These are phyloP conservation scores for Istiophorus platypterus DNA, from an alignment of 2,113 vertebrate species.

Conservation along the genomic window DNA sequence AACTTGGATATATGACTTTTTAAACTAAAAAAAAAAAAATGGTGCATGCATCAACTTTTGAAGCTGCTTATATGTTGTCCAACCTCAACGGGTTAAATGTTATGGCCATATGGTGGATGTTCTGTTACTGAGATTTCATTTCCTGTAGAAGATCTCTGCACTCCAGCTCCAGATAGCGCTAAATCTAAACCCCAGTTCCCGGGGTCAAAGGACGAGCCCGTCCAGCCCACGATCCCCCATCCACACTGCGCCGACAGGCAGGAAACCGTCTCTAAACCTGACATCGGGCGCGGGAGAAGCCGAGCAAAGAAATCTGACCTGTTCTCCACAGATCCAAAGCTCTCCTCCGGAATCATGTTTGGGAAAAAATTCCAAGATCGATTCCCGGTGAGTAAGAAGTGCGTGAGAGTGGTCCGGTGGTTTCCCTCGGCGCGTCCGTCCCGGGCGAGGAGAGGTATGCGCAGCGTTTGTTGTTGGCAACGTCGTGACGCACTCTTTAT, in stretches of 20 bases:
- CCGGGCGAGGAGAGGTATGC: not conserved
- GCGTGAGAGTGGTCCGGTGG: not conserved
- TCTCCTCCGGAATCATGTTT: conserved; percentile 68
- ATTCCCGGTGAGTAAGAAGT: conserved; percentile 13
- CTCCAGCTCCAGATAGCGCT: not conserved
- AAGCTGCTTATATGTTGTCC: not conserved
- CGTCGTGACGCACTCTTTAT: conserved; percentile 60
- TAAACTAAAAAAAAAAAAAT: not conserved
- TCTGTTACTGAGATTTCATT: not conserved
- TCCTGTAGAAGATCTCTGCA: not conserved
- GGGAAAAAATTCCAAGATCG: not conserved
- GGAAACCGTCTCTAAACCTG: not conserved
- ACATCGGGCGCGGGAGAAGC: not conserved
- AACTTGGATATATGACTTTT: not conserved
- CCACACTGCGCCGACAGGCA: conserved; percentile 17
- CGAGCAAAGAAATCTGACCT: conserved; percentile 54
- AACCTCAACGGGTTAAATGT: not conserved
- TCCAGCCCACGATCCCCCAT: conserved; percentile 27
- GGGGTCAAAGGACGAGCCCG: conserved; percentile 43
- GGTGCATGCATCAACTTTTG: not conserved
- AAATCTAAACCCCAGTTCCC: not conserved
- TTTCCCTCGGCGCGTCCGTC: not conserved
- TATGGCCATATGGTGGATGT: not conserved
- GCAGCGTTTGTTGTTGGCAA: conserved; percentile 42
- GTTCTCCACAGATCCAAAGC: conserved; percentile 56